A percentile compares a stretch with the other conserved stretches of the same genome.
phyloP scores from a whole-genome alignment of 2,888 invertebrate species.

The Arenicola marina region DNA sequence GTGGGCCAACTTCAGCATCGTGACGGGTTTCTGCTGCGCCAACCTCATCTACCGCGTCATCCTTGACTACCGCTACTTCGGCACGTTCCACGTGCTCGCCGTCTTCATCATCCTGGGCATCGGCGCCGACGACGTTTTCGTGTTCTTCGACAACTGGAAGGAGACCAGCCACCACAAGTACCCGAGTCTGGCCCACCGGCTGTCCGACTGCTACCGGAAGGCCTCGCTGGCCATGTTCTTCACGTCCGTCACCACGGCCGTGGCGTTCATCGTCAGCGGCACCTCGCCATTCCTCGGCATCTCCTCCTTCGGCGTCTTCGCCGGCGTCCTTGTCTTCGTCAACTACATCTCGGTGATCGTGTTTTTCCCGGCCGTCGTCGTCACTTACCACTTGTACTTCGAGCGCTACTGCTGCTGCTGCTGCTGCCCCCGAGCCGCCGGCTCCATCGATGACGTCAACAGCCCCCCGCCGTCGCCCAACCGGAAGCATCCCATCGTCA shows the following conservation, averaged over 20 bases:
- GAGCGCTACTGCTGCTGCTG: conserved; percentile 33
- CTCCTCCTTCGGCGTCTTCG: conserved; percentile 49
- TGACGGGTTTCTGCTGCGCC: conserved; percentile 30
- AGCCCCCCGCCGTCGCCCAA: background rate
- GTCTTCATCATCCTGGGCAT: conserved; percentile 57
- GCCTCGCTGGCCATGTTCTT: conserved; percentile 51
- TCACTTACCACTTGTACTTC: conserved; percentile 35
- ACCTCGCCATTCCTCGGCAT: conserved; percentile 49
- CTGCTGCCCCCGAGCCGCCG: conserved; percentile 10
- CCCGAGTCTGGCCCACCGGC: conserved; percentile 37
- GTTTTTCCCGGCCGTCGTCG: conserved; percentile 52
- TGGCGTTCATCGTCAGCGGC: conserved; percentile 51
- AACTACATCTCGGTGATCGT: conserved; percentile 55
- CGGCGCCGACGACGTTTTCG: conserved; percentile 56
- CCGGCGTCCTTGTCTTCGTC: conserved; percentile 46
- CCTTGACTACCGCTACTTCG: conserved; percentile 39
- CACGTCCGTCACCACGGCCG: conserved; percentile 52
- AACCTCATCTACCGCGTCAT: conserved; percentile 34
- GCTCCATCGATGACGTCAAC: background rate
- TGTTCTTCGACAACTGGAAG: conserved; percentile 55
- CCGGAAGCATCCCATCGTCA: conserved; percentile 15
- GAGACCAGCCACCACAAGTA: conserved; percentile 39
- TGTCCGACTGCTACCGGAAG: conserved; percentile 48
- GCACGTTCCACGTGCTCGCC: conserved; percentile 54
- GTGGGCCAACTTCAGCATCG: conserved; percentile 26